Evolutionary conservation across 1,140 invertebrate genomes (phyloP), one percentile per base, ranked within the genome.

Genomic region (Brachionus rotundiformis): DNA sequence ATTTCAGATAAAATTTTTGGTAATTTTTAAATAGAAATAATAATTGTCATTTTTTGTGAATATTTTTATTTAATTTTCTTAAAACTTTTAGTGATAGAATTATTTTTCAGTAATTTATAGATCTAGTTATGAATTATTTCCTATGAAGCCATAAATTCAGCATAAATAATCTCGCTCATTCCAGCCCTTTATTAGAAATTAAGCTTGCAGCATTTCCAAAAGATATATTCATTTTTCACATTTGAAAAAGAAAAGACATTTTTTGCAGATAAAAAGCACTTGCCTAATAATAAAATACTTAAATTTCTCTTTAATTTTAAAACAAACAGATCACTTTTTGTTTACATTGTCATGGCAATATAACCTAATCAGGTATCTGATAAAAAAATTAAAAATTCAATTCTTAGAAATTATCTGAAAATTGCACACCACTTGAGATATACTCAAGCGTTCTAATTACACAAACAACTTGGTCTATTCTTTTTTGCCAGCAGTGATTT

Each of bases 301-400:
- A n/a, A 39, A 19, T 68, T 68, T 68, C 16, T 68, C 16, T 36
- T 33, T 2, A 19, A 36, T 68, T 63, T 63, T n/a, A 29, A 63
- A 63, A 63, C 29, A 29, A 63, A 63, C 61, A 63, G 61, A 63
- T 63, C 61, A 68, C 33, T 36, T 19, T 68, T 33, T 33, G 63
- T 68, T 33, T 68, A 33, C 33, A 68, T 68, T 68, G 63, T 68
- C 63, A 68, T 68, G 63, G 63, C 63, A 68, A 68, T 68, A 68
- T 31, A 36, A 16, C 33, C 63, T 27, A 63, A 63, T 63, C 25
- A 68, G 63, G 63, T 68, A 68, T 68, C 33, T 36, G 16, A 68
- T 19, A 36, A 33, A 33, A 68, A 68, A 33, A 36, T 68, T n/a
- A 36, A 36, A 33, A 36, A 16, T 68, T 16, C n/a, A n/a, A 19